phyloP scores from a whole-genome alignment of 1,140 invertebrate species.

The Drosophila athabasca region DNA sequence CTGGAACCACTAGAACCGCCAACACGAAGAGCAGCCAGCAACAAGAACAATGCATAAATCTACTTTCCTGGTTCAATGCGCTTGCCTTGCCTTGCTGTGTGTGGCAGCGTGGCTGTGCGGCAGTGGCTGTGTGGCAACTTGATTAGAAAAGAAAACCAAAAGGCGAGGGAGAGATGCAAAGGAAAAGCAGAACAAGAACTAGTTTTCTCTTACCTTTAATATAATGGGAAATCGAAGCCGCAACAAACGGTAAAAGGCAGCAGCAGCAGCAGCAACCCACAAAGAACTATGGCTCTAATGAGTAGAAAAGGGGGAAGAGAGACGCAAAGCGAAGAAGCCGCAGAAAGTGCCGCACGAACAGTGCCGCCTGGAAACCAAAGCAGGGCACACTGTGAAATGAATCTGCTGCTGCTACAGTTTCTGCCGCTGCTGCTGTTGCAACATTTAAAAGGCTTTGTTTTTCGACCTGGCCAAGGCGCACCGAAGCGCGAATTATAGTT shows the following conservation, averaged over 20 bases:
- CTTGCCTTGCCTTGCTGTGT: slow-evolving; percentile 26
- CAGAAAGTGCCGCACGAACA: slow-evolving; percentile 56
- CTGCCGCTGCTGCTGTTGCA: slow-evolving; percentile 24
- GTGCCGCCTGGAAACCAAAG: slow-evolving; percentile 26
- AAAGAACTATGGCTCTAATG: slow-evolving; percentile 45
- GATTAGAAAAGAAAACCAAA: slow-evolving; percentile 61
- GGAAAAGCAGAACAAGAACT: slow-evolving; percentile 37
- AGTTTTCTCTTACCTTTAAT: slow-evolving; percentile 54
- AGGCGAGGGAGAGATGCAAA: slow-evolving; percentile 9
- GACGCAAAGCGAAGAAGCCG: slow-evolving; percentile 6
- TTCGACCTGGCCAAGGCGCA: slow-evolving; percentile 30
- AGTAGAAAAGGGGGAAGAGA: slow-evolving; percentile 25
- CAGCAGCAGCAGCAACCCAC: slow-evolving; percentile 14
- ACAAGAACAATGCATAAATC: slow-evolving; percentile 65
- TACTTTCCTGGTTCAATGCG: slow-evolving; percentile 67
- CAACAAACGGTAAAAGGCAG: slow-evolving; percentile 29
- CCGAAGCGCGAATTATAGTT: slow-evolving; percentile 62
- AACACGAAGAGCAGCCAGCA: slow-evolving; percentile 1
- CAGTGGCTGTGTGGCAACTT: slow-evolving; percentile 47
- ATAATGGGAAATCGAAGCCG: slow-evolving; percentile 70
- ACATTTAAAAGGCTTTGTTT: slow-evolving; percentile 45
- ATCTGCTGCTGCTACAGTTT: slow-evolving; percentile 24
- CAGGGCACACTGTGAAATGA: slow-evolving; percentile 39
- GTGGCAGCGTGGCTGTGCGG: slow-evolving; percentile 39
- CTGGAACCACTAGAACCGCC: slow-evolving; percentile 1